These are phyloP conservation scores for Forpus xanthops DNA, from an alignment of 2,797 vertebrate species.

Conservation along the genomic window DNA sequence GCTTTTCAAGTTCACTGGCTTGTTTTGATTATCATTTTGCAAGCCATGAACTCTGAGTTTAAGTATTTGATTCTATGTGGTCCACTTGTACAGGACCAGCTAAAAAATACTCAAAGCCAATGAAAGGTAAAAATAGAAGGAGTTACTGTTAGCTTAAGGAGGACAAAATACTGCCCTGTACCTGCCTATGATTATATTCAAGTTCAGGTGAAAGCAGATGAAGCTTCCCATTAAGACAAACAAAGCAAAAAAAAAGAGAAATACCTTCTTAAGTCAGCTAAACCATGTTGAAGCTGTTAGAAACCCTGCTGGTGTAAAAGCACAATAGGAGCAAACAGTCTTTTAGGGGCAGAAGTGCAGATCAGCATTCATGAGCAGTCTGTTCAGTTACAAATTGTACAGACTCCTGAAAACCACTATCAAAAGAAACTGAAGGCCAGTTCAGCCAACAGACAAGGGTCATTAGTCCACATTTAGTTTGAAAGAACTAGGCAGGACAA, in stretches of 20 bases:
- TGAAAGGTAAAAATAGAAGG: not conserved
- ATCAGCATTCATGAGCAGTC: not conserved
- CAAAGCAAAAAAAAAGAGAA: not conserved
- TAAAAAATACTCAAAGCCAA: not conserved
- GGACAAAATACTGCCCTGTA: not conserved
- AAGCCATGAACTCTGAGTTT: not conserved
- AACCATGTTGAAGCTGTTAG: not conserved
- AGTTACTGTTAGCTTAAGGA: not conserved
- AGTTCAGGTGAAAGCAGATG: not conserved
- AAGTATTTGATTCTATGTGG: not conserved
- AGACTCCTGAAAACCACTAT: not conserved
- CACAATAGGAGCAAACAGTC: not conserved
- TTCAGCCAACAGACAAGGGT: not conserved
- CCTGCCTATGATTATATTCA: not conserved
- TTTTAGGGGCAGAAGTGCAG: not conserved
- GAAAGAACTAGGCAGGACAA: not conserved
- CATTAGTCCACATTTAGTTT: not conserved
- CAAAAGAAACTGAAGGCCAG: not conserved
- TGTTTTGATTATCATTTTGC: not conserved
- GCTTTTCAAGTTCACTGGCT: not conserved
- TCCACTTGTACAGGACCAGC: not conserved
- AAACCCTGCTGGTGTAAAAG: not conserved
- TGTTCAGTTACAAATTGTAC: not conserved
- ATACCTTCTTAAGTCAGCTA: not conserved
- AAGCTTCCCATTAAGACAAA: not conserved